Base-by-base conservation (phyloP, 2,888 invertebrate genomes). In the Pandemis heparana region DNA sequence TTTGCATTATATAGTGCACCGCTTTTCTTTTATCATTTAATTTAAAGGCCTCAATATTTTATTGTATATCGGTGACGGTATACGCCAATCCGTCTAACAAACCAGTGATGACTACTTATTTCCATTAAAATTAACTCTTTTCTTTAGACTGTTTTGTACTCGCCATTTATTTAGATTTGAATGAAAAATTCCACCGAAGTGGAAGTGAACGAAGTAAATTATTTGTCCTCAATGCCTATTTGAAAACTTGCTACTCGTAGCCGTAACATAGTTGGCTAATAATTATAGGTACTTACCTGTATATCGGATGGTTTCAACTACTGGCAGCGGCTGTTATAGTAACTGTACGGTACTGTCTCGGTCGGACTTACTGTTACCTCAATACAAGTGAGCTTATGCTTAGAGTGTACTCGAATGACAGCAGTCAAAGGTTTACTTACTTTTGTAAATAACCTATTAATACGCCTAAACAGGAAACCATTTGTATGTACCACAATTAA, bases 21-120 rank as follows among this genome's bases (percentile, higher is more conserved):
- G n/a, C 63, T 53, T 70, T 63, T 62, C 56, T 70, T 43, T 39
- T 70, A 64, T 70, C 70, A 70, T 64, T 70, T 63, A 56, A 53
- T 18, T 16, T 18, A 53, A 53, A 53, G 16, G 53, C 9, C 53
- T 53, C 53, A 14, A 51, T 38, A 10, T 70, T 12, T 63, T 53
- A 70, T 56, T 63, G 56, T 56, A 56, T 56, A 38, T 43, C 12
- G 41, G 0, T 43, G 41, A 43, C 5, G 16, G 5, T 23, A 12
- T 62, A 5, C 5, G 9, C 5, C 59, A 32, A 41, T 61, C 59
- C 14, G 6, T 5, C 16, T 16, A 53, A 53, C 18, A 53, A 61
- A 48, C n/a, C 48, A 61, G 61, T 61, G 61, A 48, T 48, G n/a
- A 48, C n/a, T 48, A 6, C n/a, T 48, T n/a, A 48, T 48, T 48